phyloP scores from a whole-genome alignment of 2,113 vertebrate genomes.

The Embiotoca jacksoni region DNA sequence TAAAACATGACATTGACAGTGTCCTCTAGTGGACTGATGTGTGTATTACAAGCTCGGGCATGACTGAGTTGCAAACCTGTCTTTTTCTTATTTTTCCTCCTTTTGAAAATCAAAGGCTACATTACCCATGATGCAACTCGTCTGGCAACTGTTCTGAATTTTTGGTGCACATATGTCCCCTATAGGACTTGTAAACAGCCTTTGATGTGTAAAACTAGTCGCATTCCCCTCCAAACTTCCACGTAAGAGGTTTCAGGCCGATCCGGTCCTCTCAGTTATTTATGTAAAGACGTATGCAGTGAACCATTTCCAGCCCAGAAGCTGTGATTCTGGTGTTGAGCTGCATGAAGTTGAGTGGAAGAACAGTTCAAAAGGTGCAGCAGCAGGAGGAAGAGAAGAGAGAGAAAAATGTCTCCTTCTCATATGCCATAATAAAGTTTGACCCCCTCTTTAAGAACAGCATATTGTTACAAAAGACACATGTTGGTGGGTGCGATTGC shows the following conservation, averaged over 20 bases:
- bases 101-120: no score
- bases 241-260: neutral
- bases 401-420: conserved; percentile 22
- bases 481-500: conserved; percentile 33
- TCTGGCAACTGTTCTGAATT: no score
- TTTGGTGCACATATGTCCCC: no score
- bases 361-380: conserved; percentile 28
- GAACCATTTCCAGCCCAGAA: conserved; percentile 16
- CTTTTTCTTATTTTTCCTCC: no score
- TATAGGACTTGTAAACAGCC: neutral
- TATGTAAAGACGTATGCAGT: no score
- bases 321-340: conserved; percentile 11
- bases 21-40: no score
- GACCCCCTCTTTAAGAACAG: conserved; percentile 44
- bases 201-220: neutral
- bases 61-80: no score
- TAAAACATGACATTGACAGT: no score
- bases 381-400: neutral
- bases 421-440: conserved; percentile 51
- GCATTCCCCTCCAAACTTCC: neutral
- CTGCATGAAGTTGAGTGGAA: conserved; percentile 6
- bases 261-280: neutral
- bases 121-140: no score
- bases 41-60: no score
- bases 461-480: conserved; percentile 23